These are phyloP conservation scores for Amblyraja radiata DNA, from an alignment of 2,797 vertebrate genomes.

Conservation along the genomic window DNA sequence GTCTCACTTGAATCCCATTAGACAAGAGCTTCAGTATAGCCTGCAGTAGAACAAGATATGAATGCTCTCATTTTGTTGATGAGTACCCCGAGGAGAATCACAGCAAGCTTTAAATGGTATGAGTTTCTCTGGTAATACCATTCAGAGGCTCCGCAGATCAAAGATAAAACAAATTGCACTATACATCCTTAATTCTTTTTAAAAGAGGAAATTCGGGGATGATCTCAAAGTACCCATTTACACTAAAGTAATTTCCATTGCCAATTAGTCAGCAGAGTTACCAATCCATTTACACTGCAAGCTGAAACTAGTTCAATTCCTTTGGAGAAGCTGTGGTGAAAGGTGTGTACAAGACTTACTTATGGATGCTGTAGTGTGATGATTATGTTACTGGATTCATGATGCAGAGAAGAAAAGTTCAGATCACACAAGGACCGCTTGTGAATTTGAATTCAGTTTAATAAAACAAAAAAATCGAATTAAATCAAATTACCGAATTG, in stretches of 20 bases:
- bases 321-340: not conserved
- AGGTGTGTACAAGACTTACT: not conserved
- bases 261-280: not conserved
- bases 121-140: not conserved
- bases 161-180: conserved; percentile 24
- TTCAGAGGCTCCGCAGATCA: not conserved
- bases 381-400: not conserved
- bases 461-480: not conserved
- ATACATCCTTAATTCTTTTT: not conserved
- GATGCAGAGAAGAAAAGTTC: not conserved
- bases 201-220: not conserved
- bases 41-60: not conserved
- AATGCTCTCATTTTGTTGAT: not conserved
- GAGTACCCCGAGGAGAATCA: not conserved
- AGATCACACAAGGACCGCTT: not conserved
- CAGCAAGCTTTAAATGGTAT: not conserved
- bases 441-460: not conserved
- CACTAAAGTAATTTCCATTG: not conserved
- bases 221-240: not conserved
- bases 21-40: not conserved
- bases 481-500: too few species aligned
- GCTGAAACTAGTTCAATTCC: not conserved
- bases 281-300: not conserved
- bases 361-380: not conserved
- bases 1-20: not conserved